Evolutionary conservation across 2,113 vertebrate species (phyloP), one percentile per base, ranked within the genome.

Genomic region (Budorcas taxicolor): DNA sequence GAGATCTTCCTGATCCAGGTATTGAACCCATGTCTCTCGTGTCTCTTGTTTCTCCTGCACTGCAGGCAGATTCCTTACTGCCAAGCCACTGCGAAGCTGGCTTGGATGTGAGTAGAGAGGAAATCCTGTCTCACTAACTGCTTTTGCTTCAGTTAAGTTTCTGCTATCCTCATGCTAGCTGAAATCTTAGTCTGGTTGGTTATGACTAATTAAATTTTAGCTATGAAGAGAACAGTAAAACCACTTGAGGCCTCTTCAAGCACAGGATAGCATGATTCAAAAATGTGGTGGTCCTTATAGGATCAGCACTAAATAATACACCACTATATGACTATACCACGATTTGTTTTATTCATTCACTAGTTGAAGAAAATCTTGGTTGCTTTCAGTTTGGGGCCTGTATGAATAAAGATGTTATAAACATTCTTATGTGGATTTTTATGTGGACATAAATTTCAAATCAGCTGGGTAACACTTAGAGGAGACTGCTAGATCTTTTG

Each of bases 81-180:
- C 67, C 1, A 0, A 71, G n/a, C 67, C 67, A 40, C n/a, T 40
- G 67, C 10, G 1, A 40, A 71, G n/a, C n/a, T 0, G 0, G 58
- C 25, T 23, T 81, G 5, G 47, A 78, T 50, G 13, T 33, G 13
- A 52, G 17, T 47, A 64, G 25, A 64, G 25, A 52, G n/a, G 23
- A 88, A 96, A 96, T 33, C 4, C 40, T 52, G 12, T 31, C 29
- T 55, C 57, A n/a, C 5, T 50, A 67, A 50, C 4, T 27, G 21
- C 27, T 80, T 16, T 55, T 53, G 47, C 43, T 64, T 55, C 31
- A 47, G 2, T 19, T 60, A 27, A 15, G 19, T 23, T 64, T 40
- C 36, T 21, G 33, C 17, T 47, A 19, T 55, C 10, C 14, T 27
- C 47, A 50, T 6, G 23, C 14, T 88, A 47, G 31, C 45, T 33